Evolutionary conservation across 2,113 vertebrate species (phyloP), one percentile per base, ranked within the genome.

Genomic region (Machaerirhynchus nigripectus): DNA sequence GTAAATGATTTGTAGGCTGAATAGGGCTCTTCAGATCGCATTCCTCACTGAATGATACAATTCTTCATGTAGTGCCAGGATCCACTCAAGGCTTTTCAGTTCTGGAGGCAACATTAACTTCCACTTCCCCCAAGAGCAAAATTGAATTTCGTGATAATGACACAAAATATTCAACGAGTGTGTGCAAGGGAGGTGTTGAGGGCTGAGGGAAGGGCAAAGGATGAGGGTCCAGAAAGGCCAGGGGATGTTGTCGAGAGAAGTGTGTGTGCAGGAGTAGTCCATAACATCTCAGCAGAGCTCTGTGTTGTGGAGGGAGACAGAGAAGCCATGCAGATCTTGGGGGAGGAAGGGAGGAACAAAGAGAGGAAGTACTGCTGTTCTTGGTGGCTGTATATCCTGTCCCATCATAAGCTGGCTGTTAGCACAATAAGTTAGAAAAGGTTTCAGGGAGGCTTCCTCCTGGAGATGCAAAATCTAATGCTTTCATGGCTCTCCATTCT

Each of bases 41-140:
- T 96, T 96, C 83, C 86, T 92, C 64, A 57, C 64, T 68, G 82
- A 93, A 87, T 87, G 65, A 87, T 87, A 84, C 90, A 96, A 94
- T 88, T 93, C 84, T 64, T 84, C 28, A 13, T 44, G 7, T 74
- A 94, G 47, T 46, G 60, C 82, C 90, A 90, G 83, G 64, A 90
- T 55, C 71, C 73, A 90, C 94, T 97, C 71, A 86, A 93, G 84
- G 64, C 44, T 93, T 93, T 95, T 92, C 73, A 50, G 27, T 86
- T 90, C 52, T 63, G 86, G 76, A 95, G 40, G 26, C 44, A 86
- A 30, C 50, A 93, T 81, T 84, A 68, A 55, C 33, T 95, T 97
- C 56, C 52, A 86, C 52, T 93, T 79, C 18, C 44, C 35, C 55
- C 27, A 56, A 30, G 9, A 85, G 28, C 37, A 90, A 91, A 94